Base-by-base conservation (phyloP, 2,888 invertebrate genomes). In the Phyllotreta cruciferae region DNA sequence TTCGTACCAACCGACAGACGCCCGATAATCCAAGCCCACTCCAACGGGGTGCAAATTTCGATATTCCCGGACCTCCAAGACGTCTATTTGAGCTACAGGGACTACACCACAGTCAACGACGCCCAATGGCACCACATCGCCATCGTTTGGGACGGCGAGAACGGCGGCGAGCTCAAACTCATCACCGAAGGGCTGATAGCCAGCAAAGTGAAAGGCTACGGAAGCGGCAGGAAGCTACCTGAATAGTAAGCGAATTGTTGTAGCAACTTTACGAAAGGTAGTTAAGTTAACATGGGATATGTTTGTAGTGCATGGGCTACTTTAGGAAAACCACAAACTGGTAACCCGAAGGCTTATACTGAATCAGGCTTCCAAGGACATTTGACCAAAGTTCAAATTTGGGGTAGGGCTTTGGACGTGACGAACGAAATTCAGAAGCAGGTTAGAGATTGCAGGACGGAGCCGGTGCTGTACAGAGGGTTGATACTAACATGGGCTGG, bases 41-140 rank as follows among this genome's bases (percentile, higher is more conserved):
- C 94, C 9, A 94, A 92, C 72, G 96, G 96, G n/a, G 92, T 96
- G 1, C 92, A 94, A 80, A 89, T 97, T 10, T 94, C 94, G 0
- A 81, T 97, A 13, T 95, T 96, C 85, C 88, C 91, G 36, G 93
- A 95, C 77, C 82, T 93, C 7, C 92, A 93, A 80, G 94, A 95
- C 75, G 92, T 94, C 0, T 96, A 95, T 82, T 82, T 96, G 44
- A 92, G 94, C 71, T 96, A 95, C 81, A 88, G 93, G 56, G 93
- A 94, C 81, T 95, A 93, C 74, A 93, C 96, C 0, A 94, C 94
- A 0, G 90, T 97, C 13, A 97, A 96, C 76, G 96, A 97, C 76
- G 96, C 96, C 3, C 94, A 94, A 77, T 97, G 97, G 97, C 96
- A 97, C 83, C 96, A 96, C 76, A 89, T 96, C 36, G 94, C 95